Evolutionary conservation across 2,888 invertebrate species (phyloP), one percentile per base, ranked within the genome.

Genomic region (Pristionchus japonicus): DNA sequence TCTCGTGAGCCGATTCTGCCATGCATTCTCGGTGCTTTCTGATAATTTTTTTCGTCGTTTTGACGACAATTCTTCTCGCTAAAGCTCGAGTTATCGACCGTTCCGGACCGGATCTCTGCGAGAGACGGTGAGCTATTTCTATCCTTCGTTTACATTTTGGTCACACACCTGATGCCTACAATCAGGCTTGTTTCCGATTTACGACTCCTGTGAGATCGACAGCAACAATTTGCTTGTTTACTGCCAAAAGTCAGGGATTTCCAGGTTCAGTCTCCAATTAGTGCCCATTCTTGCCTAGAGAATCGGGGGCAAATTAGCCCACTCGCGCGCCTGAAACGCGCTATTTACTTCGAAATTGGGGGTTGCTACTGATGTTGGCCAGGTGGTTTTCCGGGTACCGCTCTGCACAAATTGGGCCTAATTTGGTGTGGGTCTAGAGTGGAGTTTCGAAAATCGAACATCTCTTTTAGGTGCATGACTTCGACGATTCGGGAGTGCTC

Each of bases 401-500:
- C 6, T 57, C 23, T 6, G 57, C 57, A 57, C 57, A 57, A 57
- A n/a, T 23, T 57, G n/a, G 57, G 57, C 57, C 1, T 23, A n/a
- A n/a, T 57, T 57, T 23, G n/a, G 57, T 0, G n/a, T 57, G 57
- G 57, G 57, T 7, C n/a, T 57, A 57, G 57, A 6, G n/a, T 23
- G 57, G 57, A n/a, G n/a, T n/a, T 9, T 3, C 43, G 6, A 11
- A 43, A 9, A 9, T 43, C 43, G 43, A 43, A 43, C 43, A 43
- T 31, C 67, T 9, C 13, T 31, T 47, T 20, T n/a, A 83, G 82
- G 9, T 83, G 82, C 52, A 83, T 83, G 82, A 83, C 52, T 0
- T 43, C 49, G 20, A 83, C 82, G 0, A 52, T 52, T 52, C 82
- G 52, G 11, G 82, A 83, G 52, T 83, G 82, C 52, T 83, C 82